A percentile compares a stretch with the other conserved stretches of the same genome.
phyloP scores from a whole-genome alignment of 2,113 vertebrate species.

The Eptatretus burgeri region DNA sequence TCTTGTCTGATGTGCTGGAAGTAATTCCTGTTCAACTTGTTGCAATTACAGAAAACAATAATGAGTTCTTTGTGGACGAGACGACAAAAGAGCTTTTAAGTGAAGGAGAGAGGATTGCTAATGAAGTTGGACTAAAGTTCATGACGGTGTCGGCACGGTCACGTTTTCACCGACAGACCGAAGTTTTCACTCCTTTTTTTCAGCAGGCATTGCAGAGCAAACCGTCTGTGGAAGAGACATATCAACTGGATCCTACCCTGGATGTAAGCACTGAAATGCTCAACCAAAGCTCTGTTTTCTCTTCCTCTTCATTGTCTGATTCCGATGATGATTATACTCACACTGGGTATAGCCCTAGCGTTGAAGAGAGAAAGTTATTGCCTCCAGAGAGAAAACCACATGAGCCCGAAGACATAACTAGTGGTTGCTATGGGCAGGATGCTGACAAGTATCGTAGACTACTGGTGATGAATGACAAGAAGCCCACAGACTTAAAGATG shows the following conservation, averaged over 20 bases:
- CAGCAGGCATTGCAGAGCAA: neutral
- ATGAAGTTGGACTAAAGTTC: constrained; percentile 56
- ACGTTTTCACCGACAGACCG: neutral
- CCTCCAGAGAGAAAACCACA: neutral
- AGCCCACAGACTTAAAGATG: too few relatives aligned
- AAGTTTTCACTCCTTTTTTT: constrained; percentile 1
- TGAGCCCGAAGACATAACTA: too few relatives aligned
- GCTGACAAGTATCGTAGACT: too few relatives aligned
- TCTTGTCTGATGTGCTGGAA: constrained; percentile 77
- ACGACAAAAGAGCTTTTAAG: constrained; percentile 39
- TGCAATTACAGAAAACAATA: constrained; percentile 34
- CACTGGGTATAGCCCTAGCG: neutral
- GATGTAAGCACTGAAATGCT: neutral
- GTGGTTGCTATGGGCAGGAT: too few relatives aligned
- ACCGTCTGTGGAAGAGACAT: neutral
- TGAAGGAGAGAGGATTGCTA: constrained; percentile 66
- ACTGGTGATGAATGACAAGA: too few relatives aligned
- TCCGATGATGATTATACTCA: neutral
- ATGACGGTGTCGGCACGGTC: constrained; percentile 19
- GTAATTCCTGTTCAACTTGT: constrained; percentile 66
- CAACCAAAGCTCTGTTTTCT: neutral
- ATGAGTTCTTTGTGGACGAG: constrained; percentile 36
- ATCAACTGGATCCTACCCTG: neutral
- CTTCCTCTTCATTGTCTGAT: neutral
- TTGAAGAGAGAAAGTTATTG: constrained; percentile 1